Conservation (phyloP, 2,113 vertebrate genomes). For the Beaufortia kweichowensis region DNA sequence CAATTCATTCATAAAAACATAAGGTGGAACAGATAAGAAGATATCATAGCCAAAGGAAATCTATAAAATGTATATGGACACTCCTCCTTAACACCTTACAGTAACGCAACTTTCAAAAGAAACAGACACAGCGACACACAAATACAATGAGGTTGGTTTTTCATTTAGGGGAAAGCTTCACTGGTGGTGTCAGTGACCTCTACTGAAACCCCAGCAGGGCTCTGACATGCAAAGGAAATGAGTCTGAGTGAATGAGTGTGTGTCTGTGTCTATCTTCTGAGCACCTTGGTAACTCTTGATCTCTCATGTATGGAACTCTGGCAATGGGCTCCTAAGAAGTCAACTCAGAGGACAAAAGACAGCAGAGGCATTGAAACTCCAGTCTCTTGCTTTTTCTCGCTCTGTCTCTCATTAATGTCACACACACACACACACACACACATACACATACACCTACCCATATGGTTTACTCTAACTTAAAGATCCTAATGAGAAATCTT, state of each 20-base stretch:
- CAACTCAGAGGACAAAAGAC: constrained; percentile 74
- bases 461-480: background rate
- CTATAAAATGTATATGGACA: background rate
- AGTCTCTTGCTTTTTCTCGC: constrained; percentile 59
- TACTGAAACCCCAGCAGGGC: constrained; percentile 72
- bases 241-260: constrained; percentile 70
- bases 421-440: constrained; percentile 42
- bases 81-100: background rate
- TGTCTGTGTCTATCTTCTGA: constrained; percentile 63
- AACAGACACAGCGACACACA: constrained; percentile 57
- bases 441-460: background rate
- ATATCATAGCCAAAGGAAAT: background rate
- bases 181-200: constrained; percentile 72
- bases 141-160: constrained; percentile 60
- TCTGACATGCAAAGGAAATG: constrained; percentile 78
- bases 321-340: constrained; percentile 76
- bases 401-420: constrained; percentile 63
- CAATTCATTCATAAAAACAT: no score
- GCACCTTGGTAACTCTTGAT: constrained; percentile 84
- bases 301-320: constrained; percentile 78
- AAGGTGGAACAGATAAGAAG: no score
- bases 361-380: constrained; percentile 74
- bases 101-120: constrained; percentile 52
- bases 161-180: constrained; percentile 66
- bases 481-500: background rate